phyloP scores from a whole-genome alignment of 2,797 vertebrate species.

The Enteromius afrohamiltoni region DNA sequence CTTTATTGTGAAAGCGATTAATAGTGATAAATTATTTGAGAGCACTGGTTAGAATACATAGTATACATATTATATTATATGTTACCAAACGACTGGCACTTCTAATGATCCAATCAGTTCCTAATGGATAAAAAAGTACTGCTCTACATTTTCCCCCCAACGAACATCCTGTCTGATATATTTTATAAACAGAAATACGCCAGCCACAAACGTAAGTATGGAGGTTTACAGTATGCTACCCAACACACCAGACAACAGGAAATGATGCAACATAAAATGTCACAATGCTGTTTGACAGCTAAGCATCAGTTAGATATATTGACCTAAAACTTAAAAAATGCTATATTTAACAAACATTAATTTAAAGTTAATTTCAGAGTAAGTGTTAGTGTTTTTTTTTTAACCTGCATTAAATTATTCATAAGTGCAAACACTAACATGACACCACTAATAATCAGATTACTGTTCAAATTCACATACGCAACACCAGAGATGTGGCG shows the following conservation, averaged over 20 bases:
- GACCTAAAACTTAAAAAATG: neutral
- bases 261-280: slow-evolving; percentile 11
- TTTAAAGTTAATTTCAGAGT: neutral
- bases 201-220: neutral
- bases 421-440: neutral
- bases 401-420: neutral
- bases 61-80: neutral
- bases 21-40: too few species aligned
- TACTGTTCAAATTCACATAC: neutral
- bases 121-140: neutral
- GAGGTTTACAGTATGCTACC: neutral
- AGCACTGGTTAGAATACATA: neutral
- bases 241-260: neutral
- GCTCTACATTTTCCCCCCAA: neutral
- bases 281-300: neutral
- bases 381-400: neutral
- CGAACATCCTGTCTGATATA: neutral
- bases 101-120: neutral
- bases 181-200: neutral
- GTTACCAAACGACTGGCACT: neutral
- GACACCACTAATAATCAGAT: neutral
- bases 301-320: neutral
- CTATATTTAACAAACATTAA: neutral
- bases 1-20: too few species aligned
- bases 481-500: neutral